phyloP scores from a whole-genome alignment of 2,113 vertebrate species.

The Notothenia coriiceps region DNA sequence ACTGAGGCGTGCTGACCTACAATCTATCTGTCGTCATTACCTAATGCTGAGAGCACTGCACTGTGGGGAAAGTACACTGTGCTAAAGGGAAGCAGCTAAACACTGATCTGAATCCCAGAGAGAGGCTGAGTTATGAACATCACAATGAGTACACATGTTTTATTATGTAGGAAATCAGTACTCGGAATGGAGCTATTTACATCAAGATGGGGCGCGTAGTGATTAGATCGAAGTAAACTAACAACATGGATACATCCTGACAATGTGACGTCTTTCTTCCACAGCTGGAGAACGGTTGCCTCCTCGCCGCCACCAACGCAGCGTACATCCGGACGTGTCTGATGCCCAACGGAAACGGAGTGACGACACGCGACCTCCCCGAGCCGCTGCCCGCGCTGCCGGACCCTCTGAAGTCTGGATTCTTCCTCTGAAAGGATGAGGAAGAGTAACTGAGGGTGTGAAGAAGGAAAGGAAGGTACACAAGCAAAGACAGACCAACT shows the following conservation, averaged over 20 bases:
- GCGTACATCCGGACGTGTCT: constrained; percentile 62
- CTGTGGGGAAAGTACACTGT: too few species aligned
- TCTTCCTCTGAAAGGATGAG: constrained; percentile 72
- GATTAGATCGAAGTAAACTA: too few species aligned
- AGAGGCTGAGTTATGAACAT: background rate
- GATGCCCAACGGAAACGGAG: constrained; percentile 47
- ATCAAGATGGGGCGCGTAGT: too few species aligned
- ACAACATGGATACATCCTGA: too few species aligned
- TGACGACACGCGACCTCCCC: constrained; percentile 26
- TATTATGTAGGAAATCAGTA: too few species aligned
- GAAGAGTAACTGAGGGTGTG: background rate
- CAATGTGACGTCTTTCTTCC: constrained; percentile 2
- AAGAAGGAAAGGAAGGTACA: too few species aligned
- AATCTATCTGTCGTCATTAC: constrained; percentile 72
- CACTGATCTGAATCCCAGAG: background rate
- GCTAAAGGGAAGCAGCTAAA: too few species aligned
- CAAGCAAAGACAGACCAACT: too few species aligned
- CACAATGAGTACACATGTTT: background rate
- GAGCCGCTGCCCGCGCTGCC: constrained; percentile 55
- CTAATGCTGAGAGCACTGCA: constrained; percentile 51
- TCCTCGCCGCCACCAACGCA: constrained; percentile 49
- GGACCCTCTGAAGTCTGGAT: constrained; percentile 74
- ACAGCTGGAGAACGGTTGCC: constrained; percentile 66
- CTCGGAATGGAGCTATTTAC: too few species aligned
- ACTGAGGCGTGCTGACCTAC: constrained; percentile 83